Conservation (phyloP, 1,140 invertebrate species). For the Bacillus rossius region DNA sequence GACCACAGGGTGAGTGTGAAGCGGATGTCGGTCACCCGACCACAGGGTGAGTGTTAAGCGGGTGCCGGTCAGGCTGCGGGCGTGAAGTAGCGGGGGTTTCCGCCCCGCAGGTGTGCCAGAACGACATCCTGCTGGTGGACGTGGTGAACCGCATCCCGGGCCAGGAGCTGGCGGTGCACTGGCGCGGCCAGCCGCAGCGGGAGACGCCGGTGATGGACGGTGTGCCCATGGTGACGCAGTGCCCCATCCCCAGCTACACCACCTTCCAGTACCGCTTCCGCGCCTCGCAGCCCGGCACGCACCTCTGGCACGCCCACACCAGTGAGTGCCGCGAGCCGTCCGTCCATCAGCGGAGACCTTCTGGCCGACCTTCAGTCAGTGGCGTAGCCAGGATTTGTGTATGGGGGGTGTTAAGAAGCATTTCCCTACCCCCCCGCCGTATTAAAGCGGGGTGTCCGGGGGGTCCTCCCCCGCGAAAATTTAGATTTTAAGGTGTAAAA, state of each 20-base stretch:
- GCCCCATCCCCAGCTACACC: conserved; percentile 72
- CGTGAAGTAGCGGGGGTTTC: no score
- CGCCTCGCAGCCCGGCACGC: conserved; percentile 61
- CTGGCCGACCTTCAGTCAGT: no score
- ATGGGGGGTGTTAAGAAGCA: no score
- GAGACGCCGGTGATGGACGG: conserved; percentile 84
- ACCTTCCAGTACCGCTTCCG: conserved; percentile 78
- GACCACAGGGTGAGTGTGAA: no score
- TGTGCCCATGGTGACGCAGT: conserved; percentile 76
- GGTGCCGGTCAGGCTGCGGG: no score
- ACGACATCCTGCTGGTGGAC: conserved; percentile 79
- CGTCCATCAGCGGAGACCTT: neutral
- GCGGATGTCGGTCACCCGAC: no score
- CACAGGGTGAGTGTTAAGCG: no score
- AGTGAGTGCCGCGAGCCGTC: neutral
- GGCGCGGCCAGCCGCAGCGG: conserved; percentile 72
- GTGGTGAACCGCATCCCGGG: conserved; percentile 70
- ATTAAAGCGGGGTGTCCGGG: no score
- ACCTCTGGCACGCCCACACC: conserved; percentile 63
- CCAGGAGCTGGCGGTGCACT: conserved; percentile 69
- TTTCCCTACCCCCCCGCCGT: no score
- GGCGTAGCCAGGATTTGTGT: no score
- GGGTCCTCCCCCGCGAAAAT: no score
- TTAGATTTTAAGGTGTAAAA: no score
- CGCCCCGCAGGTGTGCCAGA: conserved; percentile 70